These are phyloP conservation scores for Cephalopterus ornatus DNA, from an alignment of 2,113 vertebrate genomes.

Conservation along the genomic window DNA sequence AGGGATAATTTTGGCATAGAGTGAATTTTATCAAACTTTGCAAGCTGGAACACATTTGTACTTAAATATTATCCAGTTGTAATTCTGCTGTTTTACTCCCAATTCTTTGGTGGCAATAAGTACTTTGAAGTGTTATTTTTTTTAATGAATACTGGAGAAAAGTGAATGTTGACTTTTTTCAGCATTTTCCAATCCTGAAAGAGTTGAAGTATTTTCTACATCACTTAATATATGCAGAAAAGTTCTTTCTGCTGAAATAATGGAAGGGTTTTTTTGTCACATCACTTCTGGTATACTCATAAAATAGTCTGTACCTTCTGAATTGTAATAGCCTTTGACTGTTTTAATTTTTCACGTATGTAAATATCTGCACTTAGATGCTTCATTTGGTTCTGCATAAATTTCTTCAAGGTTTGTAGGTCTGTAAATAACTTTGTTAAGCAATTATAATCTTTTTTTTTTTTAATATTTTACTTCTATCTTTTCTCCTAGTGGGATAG, in stretches of 20 bases:
- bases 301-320: not conserved
- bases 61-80: not conserved
- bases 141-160: not conserved
- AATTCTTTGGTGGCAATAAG: not conserved
- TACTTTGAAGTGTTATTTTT: not conserved
- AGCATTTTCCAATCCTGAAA: not conserved
- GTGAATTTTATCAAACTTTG: not conserved
- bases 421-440: not conserved
- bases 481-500: not conserved
- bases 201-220: not conserved
- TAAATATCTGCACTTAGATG: not conserved
- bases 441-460: not conserved
- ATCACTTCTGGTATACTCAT: not conserved
- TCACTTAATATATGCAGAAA: not conserved
- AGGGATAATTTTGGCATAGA: not conserved
- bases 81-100: not conserved
- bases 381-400: not conserved
- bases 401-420: not conserved
- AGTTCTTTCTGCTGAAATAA: not conserved
- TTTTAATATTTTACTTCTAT: not conserved
- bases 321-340: not conserved
- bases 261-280: not conserved
- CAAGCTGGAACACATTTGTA: not conserved
- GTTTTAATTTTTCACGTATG: not conserved
- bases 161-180: not conserved